Evolutionary conservation across 2,888 invertebrate species (phyloP), one percentile per base, ranked within the genome.

Genomic region (Drosophila trichaetosa): DNA sequence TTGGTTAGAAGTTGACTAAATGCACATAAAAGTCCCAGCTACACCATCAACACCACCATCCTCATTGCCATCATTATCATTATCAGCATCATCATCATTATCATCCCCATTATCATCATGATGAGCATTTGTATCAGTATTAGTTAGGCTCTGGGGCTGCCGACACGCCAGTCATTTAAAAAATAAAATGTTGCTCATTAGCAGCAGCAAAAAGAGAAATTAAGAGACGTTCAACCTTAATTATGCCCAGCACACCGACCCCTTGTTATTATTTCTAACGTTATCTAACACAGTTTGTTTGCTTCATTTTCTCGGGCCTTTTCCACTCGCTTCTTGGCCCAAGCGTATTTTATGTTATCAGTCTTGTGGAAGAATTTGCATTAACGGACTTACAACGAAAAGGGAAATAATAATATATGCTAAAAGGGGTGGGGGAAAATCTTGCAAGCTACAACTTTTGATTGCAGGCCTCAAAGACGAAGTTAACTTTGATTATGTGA

Each of bases 191-290:
- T 61, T 78, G 76, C 87, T 87, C 88, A 85, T 87, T 87, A 86
- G 82, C 51, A 56, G 56, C 60, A 65, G 68, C 58, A 69, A 76
- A 62, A 71, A 62, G 58, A 73, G 67, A 84, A 89, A 81, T 87
- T 85, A 87, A 78, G 81, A 61, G 69, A 79, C 79, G 87, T 77
- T 89, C 80, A 87, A 79, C 89, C 89, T 81, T 89, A 87, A 89
- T 87, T 87, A 89, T 73, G 77, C 75, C 65, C 27, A 40, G 24
- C 51, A 42, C 40, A 31, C 38, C 24, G 6, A 31, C 34, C 13
- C 33, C 48, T 48, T 64, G 38, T 49, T 34, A 61, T 65, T 62
- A 29, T 58, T 70, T 69, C 70, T 34, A 48, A 34, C 51, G 70
- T 68, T 70, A 69, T 69, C 77, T 69, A 63, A 69, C 69, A 76